Conservation (phyloP, 2,888 invertebrate species). For the Heliconius charithonia region DNA sequence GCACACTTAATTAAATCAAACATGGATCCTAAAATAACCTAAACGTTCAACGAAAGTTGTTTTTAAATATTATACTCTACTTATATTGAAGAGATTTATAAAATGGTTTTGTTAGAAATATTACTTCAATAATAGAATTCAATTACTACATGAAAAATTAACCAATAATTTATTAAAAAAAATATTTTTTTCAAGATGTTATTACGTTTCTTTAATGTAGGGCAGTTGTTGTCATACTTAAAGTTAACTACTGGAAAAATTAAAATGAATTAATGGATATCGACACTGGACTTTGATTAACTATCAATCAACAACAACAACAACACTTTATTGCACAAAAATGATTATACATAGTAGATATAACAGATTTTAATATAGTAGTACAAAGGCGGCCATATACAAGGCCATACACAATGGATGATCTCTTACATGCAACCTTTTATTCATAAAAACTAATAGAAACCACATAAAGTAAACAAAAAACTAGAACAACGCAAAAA, state of each 20-base stretch:
- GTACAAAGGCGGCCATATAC: no score
- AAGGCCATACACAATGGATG: no score
- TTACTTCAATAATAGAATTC: not conserved
- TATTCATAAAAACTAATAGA: no score
- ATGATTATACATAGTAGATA: no score
- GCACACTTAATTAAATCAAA: constrained; percentile 25
- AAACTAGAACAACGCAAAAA: no score
- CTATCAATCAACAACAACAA: not conserved
- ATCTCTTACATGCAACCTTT: no score
- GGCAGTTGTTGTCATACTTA: not conserved
- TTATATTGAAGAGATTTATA: not conserved
- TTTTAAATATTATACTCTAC: constrained; percentile 11
- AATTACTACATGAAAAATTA: not conserved
- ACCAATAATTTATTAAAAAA: not conserved
- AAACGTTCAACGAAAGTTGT: constrained; percentile 10
- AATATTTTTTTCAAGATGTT: no score
- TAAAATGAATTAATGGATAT: not conserved
- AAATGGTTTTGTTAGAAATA: not conserved
- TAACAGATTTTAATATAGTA: no score
- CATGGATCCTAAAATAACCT: constrained; percentile 22
- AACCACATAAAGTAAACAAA: no score
- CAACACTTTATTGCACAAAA: no score
- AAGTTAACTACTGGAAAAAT: not conserved
- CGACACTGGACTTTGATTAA: not conserved
- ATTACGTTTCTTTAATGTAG: not conserved